Conservation (phyloP, 2,888 invertebrate genomes). For the Dicyrtomina minuta region DNA sequence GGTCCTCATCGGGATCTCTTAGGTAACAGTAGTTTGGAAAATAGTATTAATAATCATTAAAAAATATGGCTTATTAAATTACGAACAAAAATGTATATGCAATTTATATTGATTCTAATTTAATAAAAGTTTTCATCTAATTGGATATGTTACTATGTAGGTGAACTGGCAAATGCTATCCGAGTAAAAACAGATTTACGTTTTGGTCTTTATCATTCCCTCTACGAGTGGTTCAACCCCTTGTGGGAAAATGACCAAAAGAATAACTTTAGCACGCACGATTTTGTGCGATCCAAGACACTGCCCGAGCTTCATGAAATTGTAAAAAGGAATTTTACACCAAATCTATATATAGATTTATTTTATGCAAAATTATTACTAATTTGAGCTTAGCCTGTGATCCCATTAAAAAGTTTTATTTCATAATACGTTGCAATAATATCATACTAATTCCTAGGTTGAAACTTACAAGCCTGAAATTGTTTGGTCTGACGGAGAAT, state of each 20-base stretch:
- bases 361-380: too few relatives aligned
- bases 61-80: not conserved
- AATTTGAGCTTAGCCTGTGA: not conserved
- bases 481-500: constrained; percentile 93
- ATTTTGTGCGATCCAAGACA: constrained; percentile 71
- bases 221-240: constrained; percentile 87
- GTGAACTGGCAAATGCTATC: constrained; percentile 70
- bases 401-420: constrained; percentile 65
- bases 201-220: constrained; percentile 82
- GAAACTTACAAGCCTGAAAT: constrained; percentile 65
- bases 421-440: too few relatives aligned
- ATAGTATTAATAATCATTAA: not conserved
- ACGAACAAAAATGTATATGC: not conserved
- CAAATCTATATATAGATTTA: too few relatives aligned
- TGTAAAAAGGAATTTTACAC: too few relatives aligned
- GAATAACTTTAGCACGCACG: constrained; percentile 64
- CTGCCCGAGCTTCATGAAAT: constrained; percentile 79
- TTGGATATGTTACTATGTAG: too few relatives aligned
- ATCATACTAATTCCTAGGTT: constrained; percentile 68
- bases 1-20: constrained; percentile 59
- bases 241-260: constrained; percentile 71
- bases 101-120: not conserved
- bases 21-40: constrained; percentile 51
- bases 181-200: constrained; percentile 64
- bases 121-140: too few relatives aligned